Base-by-base conservation (phyloP, 2,888 invertebrate species). In the Linnaemya vulpina region DNA sequence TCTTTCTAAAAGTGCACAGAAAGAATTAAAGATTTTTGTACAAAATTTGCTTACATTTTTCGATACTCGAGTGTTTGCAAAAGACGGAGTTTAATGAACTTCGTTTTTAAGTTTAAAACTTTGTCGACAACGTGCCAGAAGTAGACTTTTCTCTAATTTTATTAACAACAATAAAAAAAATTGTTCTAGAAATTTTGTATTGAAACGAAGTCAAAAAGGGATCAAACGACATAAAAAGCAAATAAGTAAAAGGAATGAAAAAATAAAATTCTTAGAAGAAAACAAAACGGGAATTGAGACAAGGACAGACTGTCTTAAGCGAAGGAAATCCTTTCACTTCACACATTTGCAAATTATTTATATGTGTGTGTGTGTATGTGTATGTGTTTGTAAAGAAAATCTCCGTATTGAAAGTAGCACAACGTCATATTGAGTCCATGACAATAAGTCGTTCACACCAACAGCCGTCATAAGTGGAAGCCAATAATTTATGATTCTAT, bases 401-500 rank as follows among this genome's bases (percentile, higher is more conserved):
- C 60, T 62, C 20, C 11, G 17, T 62, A 17, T 17, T 10, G 38
- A 62, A 62, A 62, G 17, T 62, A 7, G 60, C 11, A 62, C 60
- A 62, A 62, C 60, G 60, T 62, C 60, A 5, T 62, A 62, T 62
- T 38, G 60, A 62, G 60, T 20, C 20, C 60, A 62, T 9, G 38
- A 62, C 38, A 62, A 62, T 20, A 38, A 38, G 35, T n/a, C 58
- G 35, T 58, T n/a, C 58, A 60, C 30, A 58, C 58, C 5, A 30
- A 30, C 55, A 55, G 15, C 5, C 46, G 17, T 17, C 60, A 38
- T 17, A 20, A 62, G 20, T 38, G 38, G 11, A 62, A 20, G 13
- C 20, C 38, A 38, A 62, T 62, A 62, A 62, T 62, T 62, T 38
- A 62, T 62, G 38, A 62, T 62, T 62, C 60, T 38, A 11, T 38